A percentile compares a stretch with the other conserved stretches of the same genome.
Evolutionary conservation across 2,888 invertebrate genomes (phyloP).

Genomic region (Diarsia brunnea): DNA sequence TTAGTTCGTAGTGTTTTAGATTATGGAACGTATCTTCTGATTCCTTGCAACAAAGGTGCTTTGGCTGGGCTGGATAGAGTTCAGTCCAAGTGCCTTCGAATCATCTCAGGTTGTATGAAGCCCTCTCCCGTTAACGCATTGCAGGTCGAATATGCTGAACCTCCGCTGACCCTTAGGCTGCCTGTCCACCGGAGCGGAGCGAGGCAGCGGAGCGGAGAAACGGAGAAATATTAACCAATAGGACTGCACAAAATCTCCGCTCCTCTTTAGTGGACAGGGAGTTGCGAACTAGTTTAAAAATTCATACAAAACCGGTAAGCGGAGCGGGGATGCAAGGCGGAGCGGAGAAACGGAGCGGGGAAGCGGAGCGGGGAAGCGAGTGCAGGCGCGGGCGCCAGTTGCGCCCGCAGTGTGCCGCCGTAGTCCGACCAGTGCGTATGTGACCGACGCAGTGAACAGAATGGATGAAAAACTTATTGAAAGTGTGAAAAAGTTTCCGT

Average conservation of each 20-base stretch:
- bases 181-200: conserved; percentile 1
- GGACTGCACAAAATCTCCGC: too few relatives aligned
- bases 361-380: neutral
- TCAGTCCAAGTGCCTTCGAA: too few relatives aligned
- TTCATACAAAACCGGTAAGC: too few relatives aligned
- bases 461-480: neutral
- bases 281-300: neutral
- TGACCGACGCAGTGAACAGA: neutral
- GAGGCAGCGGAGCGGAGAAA: neutral
- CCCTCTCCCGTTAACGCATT: too few relatives aligned
- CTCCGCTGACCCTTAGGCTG: too few relatives aligned
- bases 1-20: too few relatives aligned
- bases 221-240: neutral
- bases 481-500: conserved; percentile 18
- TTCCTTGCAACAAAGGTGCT: too few relatives aligned
- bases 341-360: neutral
- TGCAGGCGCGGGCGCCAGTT: too few relatives aligned
- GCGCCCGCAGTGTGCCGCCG: neutral
- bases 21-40: too few relatives aligned
- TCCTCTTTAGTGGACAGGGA: neutral
- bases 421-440: neutral
- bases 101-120: too few relatives aligned
- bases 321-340: neutral
- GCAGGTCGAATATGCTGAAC: too few relatives aligned
- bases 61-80: too few relatives aligned